Base-by-base conservation (phyloP, 1,140 invertebrate species). In the Tenebrio molitor region DNA sequence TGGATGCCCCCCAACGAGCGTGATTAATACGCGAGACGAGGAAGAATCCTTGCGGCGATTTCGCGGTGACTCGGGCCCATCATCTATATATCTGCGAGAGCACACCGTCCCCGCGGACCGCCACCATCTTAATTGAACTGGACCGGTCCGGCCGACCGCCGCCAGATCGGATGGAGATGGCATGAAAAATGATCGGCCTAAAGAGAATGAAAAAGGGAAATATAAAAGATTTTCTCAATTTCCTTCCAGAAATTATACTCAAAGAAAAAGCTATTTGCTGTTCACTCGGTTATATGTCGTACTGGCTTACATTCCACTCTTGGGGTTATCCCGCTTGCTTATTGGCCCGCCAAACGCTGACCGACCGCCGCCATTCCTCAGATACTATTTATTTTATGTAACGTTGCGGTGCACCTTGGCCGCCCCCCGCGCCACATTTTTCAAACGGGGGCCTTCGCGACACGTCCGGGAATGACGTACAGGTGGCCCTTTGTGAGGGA, bases 101-200 rank as follows among this genome's bases (percentile, higher is more conserved):
- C 69, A 72, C 33, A 46, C 72, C 42, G 64, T 78, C 77, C 78
- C 74, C 69, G 58, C 23, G 75, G 77, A 75, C 73, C 67, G 46
- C 74, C 73, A 76, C 75, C 76, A 79, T 79, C 77, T 79, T 79
- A 79, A 79, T 79, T 79, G 78, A 78, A 79, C 78, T 77, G 78
- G 74, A 76, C 74, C 68, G 74, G 69, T 50, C 53, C 65, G 69
- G 53, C 72, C 69, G 58, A 73, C 74, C 69, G 67, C 70, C 63
- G 44, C 63, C 21, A 73, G 69, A 78, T 78, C 78, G 72, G 72
- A 77, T 76, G 74, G 78, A 80, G 76, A 81, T 77, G 79, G 78
- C 79, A 81, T 82, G 81, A 82, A 82, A 81, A 82, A 82, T 82
- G 81, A 81, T 81, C 80, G 78, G 78, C 78, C 76, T 77, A 79